Base-by-base conservation (phyloP, 2,888 invertebrate species). In the Erebia aethiops region DNA sequence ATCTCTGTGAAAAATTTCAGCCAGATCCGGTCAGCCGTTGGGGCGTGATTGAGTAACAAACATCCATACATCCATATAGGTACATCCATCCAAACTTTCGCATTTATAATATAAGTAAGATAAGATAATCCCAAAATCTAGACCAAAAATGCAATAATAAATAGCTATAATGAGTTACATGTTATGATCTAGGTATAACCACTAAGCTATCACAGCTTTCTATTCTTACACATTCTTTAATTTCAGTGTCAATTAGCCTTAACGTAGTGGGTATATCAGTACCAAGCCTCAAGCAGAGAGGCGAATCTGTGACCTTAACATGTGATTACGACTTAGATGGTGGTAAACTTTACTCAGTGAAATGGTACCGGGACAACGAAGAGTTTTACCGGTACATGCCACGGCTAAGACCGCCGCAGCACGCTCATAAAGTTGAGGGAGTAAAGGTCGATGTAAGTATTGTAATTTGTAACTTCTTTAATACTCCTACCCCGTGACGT, bases 381-480 rank as follows among this genome's bases (percentile, higher is more conserved):
- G 95, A 95, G 84, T 95, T 95, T 84, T 95, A 95, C 87, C 91
- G 95, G 73, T 95, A 94, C 80, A 94, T 95, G 86, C 95, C 95
- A 3, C 91, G 93, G 61, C 87, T 95, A 77, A 90, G 93, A 76
- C 95, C 95, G 0, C 94, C 95, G 60, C 95, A 95, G 65, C 95
- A 95, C 80, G 94, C 94, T 51, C 95, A 95, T 81, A 91, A 89
- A 58, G 88, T 95, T 69, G 94, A 95, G 1, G 95, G 95, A 52
- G 94, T 95, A 63, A 93, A 91, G 83, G 95, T 95, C 75, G 95
- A 95, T 78, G 95, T 95, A 81, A 94, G 95, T 93, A 74, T 56
- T 1, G 2, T 2, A 41, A 14, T 10, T 16, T 1, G 3, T 9
- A 13, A 3, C 11, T 56, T n/a, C 8, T 51, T n/a, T n/a, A 1